Evolutionary conservation across 2,888 invertebrate genomes (phyloP).

Genomic region (Oscheius sp.): DNA sequence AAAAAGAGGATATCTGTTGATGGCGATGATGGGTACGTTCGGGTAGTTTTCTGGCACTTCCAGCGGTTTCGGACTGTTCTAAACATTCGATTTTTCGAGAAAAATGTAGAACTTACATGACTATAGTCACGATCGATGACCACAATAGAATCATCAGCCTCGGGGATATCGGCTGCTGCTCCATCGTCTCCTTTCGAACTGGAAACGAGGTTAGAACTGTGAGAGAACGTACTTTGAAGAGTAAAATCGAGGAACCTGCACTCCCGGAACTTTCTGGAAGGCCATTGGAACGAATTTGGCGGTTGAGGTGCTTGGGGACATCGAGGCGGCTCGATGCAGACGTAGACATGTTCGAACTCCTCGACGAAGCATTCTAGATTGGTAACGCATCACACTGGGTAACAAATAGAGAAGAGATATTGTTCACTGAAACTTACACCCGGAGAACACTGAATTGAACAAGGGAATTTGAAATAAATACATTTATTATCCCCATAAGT

Average conservation of each 20-base stretch:
- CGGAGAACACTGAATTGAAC: background rate
- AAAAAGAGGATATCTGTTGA: constrained; percentile 93
- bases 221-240: constrained; percentile 10
- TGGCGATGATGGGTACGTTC: constrained; percentile 92
- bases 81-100: background rate
- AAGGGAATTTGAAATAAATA: background rate
- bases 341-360: constrained; percentile 24
- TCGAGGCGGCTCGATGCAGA: constrained; percentile 6
- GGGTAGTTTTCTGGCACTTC: constrained; percentile 97
- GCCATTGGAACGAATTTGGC: constrained; percentile 20
- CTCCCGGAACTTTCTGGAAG: constrained; percentile 6
- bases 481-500: background rate
- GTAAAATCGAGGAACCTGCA: constrained; percentile 9
- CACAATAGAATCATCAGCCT: constrained; percentile 22
- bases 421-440: background rate
- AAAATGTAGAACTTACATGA: background rate
- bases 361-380: constrained; percentile 17
- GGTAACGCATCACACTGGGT: background rate
- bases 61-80: constrained; percentile 74
- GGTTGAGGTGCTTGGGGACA: constrained; percentile 15
- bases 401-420: background rate
- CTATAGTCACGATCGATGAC: constrained; percentile 9
- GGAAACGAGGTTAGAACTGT: background rate
- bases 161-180: constrained; percentile 4
- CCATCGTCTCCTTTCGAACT: constrained; percentile 16